phyloP scores from a whole-genome alignment of 2,888 invertebrate genomes.

The Hirtodrosophila trivittata region DNA sequence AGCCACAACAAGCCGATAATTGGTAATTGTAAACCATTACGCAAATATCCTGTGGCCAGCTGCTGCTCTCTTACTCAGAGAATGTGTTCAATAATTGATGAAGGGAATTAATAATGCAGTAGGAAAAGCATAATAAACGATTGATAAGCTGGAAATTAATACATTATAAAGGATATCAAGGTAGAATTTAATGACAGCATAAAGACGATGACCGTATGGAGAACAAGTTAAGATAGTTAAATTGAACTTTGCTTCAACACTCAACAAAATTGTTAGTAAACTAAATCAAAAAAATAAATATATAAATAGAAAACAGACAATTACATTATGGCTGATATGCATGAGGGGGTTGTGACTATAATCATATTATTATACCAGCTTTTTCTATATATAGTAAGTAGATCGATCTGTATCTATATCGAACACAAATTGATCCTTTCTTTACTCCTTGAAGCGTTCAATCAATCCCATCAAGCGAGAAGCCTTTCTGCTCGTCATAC shows the following conservation, averaged over 20 bases:
- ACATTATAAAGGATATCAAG: background rate
- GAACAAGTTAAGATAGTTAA: no score
- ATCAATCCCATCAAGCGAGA: constrained; percentile 41
- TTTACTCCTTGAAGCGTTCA: constrained; percentile 24
- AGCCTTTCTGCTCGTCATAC: constrained; percentile 44
- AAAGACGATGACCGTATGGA: no score
- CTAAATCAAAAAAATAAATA: background rate
- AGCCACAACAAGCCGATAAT: constrained; percentile 51
- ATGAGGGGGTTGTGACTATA: constrained; percentile 33
- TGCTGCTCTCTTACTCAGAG: constrained; percentile 28
- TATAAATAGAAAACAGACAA: background rate
- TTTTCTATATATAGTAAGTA: constrained; percentile 31
- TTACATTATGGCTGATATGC: constrained; percentile 37
- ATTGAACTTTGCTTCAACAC: no score
- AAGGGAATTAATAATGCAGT: constrained; percentile 9
- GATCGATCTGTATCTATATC: no score
- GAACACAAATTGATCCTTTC: background rate
- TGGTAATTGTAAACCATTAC: constrained; percentile 56
- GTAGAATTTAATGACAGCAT: no score
- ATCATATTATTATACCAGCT: constrained; percentile 30
- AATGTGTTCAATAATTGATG: constrained; percentile 29
- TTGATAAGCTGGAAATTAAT: background rate
- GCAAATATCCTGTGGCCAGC: constrained; percentile 40
- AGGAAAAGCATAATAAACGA: constrained; percentile 4
- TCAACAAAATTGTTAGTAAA: no score